Conservation (phyloP, 2,113 vertebrate species). For the Lontra canadensis region DNA sequence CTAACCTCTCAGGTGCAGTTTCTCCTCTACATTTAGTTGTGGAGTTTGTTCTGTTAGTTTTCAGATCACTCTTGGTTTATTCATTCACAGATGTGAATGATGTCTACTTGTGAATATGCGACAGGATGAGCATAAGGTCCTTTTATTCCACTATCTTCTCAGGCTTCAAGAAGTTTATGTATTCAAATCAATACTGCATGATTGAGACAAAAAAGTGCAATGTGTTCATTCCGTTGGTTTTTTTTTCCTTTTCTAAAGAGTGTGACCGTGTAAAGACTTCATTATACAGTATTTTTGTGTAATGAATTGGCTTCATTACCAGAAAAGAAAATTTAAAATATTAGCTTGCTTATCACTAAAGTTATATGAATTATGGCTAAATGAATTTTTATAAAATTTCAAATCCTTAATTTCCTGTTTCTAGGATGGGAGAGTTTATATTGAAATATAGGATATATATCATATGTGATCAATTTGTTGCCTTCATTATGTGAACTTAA, state of each 20-base stretch:
- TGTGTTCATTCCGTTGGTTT: background rate
- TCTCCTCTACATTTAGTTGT: background rate
- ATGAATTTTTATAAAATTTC: slow-evolving; percentile 27
- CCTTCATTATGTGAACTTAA: background rate
- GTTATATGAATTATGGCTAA: background rate
- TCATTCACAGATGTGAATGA: background rate
- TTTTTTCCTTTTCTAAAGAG: background rate
- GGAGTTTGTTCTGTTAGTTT: background rate
- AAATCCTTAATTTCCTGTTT: background rate
- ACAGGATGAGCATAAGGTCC: background rate
- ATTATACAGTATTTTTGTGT: background rate
- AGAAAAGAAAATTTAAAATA: background rate
- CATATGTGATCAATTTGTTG: background rate
- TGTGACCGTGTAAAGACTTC: background rate
- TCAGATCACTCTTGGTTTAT: background rate
- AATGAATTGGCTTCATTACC: background rate
- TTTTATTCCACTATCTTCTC: background rate
- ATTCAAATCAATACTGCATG: background rate
- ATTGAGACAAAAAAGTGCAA: background rate
- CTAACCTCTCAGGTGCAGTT: background rate
- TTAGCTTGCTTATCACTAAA: background rate
- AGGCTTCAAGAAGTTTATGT: background rate
- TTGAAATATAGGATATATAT: background rate
- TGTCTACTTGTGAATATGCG: background rate
- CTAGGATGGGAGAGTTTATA: background rate